Evolutionary conservation across 2,797 vertebrate species (phyloP), one percentile per base, ranked within the genome.

Genomic region (Chelidonichthys spinosus): DNA sequence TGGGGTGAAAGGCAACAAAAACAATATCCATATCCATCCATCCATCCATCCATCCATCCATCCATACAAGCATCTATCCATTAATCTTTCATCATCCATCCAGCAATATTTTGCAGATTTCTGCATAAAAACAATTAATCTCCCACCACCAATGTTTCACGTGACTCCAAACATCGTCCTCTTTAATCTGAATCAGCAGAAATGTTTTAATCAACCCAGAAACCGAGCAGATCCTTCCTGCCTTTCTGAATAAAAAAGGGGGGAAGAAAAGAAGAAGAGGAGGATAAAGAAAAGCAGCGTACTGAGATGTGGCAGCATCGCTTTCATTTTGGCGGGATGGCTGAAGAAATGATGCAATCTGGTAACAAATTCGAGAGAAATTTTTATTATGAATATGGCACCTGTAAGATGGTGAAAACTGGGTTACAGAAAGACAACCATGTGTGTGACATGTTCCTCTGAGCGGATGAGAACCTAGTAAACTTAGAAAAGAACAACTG

Each of bases 321-420:
- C n/a, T 49, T 1, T 2, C 39, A 13, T 33, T 62, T 44, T 17
- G 66, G 95, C 97, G 96, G 96, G 90, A 92, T 94, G 92, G 95
- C 80, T 93, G 96, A 97, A 97, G 93, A 97, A 97, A 98, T 96
- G 92, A 98, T 97, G 96, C 97, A 96, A 96, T 95, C 96, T 96
- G 96, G 96, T 97, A 97, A 96, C 93, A 97, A 97, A 97, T 97
- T 96, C 95, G 95, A 98, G 96, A 98, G 96, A 97, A 96, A 93
- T 95, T 88, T 99, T 93, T 99, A 99, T 99, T 99, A 97, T 99
- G 97, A 98, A 97, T 97, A 98, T 98, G 98, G 96, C 96, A 98
- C 96, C 97, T 97, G 97, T 95, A 90, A 94, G 97, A 98, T 98
- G 97, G 96, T 96, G 88, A 95, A 97, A 98, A 96, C 95, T 94